A percentile compares a stretch with the other conserved stretches of the same genome.
phyloP scores from a whole-genome alignment of 2,888 invertebrate genomes.

The Trypoxylon attenuatum region DNA sequence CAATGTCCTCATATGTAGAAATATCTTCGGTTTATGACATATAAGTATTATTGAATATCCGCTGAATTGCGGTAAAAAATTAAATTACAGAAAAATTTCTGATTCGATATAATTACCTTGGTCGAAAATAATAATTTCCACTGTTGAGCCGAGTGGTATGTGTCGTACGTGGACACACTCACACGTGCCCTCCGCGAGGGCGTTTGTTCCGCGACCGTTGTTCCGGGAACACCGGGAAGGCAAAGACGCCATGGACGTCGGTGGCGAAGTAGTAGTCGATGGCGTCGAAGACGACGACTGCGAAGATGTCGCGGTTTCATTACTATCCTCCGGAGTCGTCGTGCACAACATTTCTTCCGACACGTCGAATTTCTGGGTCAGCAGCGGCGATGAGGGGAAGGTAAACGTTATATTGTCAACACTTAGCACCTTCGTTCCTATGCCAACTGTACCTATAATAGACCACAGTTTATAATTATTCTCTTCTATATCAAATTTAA shows the following conservation, averaged over 20 bases:
- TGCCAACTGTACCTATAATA: constrained; percentile 66
- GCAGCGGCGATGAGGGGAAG: constrained; percentile 85
- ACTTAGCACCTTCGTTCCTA: constrained; percentile 73
- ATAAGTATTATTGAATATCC: no score
- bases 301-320: constrained; percentile 35
- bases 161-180: constrained; percentile 85
- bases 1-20: no score
- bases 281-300: constrained; percentile 18
- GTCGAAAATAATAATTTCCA: constrained; percentile 85
- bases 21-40: no score
- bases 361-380: constrained; percentile 83
- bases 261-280: not conserved
- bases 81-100: not conserved
- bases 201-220: not conserved
- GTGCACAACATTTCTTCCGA: constrained; percentile 77
- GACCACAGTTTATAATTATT: no score
- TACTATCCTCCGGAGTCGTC: constrained; percentile 58
- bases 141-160: constrained; percentile 81
- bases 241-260: not conserved
- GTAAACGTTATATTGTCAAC: constrained; percentile 85
- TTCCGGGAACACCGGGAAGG: constrained; percentile 63
- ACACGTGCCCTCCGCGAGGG: no score
- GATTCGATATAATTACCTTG: constrained; percentile 83
- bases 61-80: not conserved
- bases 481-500: no score